Evolutionary conservation across 2,888 invertebrate species (phyloP), one percentile per base, ranked within the genome.

Genomic region (Heliconius sara): DNA sequence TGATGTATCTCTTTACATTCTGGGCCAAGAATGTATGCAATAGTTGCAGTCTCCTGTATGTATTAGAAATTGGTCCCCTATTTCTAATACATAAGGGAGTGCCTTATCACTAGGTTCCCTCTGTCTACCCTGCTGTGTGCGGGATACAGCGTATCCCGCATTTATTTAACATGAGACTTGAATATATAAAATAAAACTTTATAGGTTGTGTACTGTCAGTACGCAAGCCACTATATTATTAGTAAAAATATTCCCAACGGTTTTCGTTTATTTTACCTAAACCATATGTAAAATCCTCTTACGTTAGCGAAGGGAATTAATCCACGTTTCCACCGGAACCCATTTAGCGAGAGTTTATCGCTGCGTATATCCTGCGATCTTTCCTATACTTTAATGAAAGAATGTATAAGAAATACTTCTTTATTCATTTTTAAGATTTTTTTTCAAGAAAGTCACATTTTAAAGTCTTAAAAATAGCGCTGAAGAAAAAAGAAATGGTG

Each of bases 361-460:
- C 65, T 78, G 60, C 57, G 68, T 73, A 74, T 74, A 74, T 78
- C 67, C 78, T 74, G 74, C 74, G 67, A 78, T 43, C 73, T 73
- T 52, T 52, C 2, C 22, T 52, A 22, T 73, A 16, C 47, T 65
- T 71, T 47, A 60, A 57, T 30, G 10, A 60, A 57, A 57, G 43
- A 68, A 43, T 27, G 27, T 27, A 9, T 52, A 19, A 25, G 25
- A 63, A 13, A 6, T n/a, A 63, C 27, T 63, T 25, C 63, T n/a
- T 63, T 25, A 63, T 63, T 13, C 13, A 13, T 25, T 63, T n/a
- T n/a, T 4, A n/a, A 16, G 16, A 19, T 19, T 19, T 19, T 52
- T 52, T 19, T 52, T 19, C 16, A 47, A 16, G 16, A 47, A 30
- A 30, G 10, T 39, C 39, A 10, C 10, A 39, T 39, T 39, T 10